Evolutionary conservation across 2,888 invertebrate genomes (phyloP).

Genomic region (Cantharis rufa): DNA sequence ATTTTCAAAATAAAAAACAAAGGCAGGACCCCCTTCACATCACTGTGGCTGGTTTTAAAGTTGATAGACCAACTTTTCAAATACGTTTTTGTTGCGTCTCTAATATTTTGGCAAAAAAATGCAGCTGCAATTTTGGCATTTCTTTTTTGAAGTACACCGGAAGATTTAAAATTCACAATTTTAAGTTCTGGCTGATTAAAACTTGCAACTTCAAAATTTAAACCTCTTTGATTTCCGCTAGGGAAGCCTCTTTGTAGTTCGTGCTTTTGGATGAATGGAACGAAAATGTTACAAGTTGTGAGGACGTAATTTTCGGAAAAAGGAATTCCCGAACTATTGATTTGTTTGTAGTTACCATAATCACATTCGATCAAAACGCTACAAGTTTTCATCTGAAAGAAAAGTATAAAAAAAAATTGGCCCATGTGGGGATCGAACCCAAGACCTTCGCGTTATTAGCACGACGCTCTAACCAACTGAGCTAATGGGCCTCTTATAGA

Average conservation of each 20-base stretch:
- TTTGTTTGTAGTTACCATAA: background rate
- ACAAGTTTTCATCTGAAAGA: background rate
- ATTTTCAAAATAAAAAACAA: slow-evolving; percentile 22
- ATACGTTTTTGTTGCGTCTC: slow-evolving; percentile 13
- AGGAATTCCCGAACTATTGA: slow-evolving; percentile 15
- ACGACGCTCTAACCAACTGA: slow-evolving; percentile 78
- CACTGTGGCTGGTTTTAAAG: background rate
- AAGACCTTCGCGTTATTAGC: slow-evolving; percentile 78
- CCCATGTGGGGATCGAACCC: slow-evolving; percentile 76
- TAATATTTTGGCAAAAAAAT: slow-evolving; percentile 17
- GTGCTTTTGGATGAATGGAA: slow-evolving; percentile 9
- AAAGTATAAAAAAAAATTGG: slow-evolving; percentile 51
- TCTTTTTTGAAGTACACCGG: background rate
- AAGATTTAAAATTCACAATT: background rate
- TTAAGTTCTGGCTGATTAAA: background rate
- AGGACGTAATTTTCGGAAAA: slow-evolving; percentile 13
- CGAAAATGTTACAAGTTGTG: slow-evolving; percentile 10
- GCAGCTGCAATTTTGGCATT: slow-evolving; percentile 1
- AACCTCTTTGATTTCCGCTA: background rate
- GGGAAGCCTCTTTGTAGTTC: background rate
- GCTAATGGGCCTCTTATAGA: slow-evolving; percentile 66
- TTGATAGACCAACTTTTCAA: slow-evolving; percentile 18
- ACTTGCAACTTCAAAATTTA: slow-evolving; percentile 1
- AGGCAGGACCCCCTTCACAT: slow-evolving; percentile 5
- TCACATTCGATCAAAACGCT: background rate